A percentile compares a stretch with the other conserved stretches of the same genome.
phyloP scores from a whole-genome alignment of 2,113 vertebrate species.

The Sylvietta virens region DNA sequence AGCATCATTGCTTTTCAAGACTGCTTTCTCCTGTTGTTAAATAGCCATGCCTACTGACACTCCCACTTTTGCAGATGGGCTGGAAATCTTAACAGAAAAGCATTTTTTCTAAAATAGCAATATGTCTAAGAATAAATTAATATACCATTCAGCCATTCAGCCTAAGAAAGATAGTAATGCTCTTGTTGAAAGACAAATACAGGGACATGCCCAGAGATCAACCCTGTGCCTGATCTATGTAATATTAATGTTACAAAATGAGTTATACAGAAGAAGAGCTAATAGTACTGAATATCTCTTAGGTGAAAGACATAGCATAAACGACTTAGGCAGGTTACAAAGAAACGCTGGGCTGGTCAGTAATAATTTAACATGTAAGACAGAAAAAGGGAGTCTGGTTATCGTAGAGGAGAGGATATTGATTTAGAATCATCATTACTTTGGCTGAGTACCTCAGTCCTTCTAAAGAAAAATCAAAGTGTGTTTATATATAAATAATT shows the following conservation, averaged over 20 bases:
- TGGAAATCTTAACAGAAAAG: not conserved
- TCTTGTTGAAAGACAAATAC: not conserved
- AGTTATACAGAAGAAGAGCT: not conserved
- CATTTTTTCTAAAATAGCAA: not conserved
- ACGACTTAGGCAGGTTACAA: not conserved
- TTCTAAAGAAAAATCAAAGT: not conserved
- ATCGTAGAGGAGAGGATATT: not conserved
- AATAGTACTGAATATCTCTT: not conserved
- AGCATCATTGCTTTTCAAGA: not conserved
- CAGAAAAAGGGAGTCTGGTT: not conserved
- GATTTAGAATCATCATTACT: not conserved
- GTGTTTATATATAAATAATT: not conserved
- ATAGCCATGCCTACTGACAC: not conserved
- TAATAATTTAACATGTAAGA: not conserved
- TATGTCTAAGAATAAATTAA: not conserved
- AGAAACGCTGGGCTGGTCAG: not conserved
- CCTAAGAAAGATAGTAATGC: not conserved
- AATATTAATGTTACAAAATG: not conserved
- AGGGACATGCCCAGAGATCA: not conserved
- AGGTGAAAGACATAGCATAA: not conserved
- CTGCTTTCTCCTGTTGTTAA: not conserved
- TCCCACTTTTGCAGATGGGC: not conserved
- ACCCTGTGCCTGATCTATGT: not conserved
- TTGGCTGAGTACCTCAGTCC: not conserved
- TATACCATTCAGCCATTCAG: not conserved